A percentile compares a stretch with the other conserved stretches of the same genome.
These are phyloP conservation scores for Acanthopleura granulata DNA, from an alignment of 2,888 invertebrate genomes.

Conservation along the genomic window DNA sequence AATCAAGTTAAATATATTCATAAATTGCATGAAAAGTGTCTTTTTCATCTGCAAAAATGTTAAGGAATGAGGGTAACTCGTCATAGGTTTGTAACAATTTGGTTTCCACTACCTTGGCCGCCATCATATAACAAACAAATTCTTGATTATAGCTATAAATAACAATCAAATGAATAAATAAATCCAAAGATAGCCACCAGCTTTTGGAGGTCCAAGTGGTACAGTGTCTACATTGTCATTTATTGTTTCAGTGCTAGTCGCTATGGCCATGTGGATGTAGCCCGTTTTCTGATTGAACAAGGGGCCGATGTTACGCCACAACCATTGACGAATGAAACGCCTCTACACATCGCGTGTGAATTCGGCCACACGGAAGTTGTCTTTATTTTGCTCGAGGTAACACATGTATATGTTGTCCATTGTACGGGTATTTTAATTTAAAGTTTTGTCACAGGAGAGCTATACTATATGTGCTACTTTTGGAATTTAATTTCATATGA, in stretches of 20 bases:
- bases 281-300: constrained; percentile 38
- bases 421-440: too few species aligned
- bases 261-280: constrained; percentile 39
- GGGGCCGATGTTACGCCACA: constrained; percentile 36
- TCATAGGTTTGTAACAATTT: too few species aligned
- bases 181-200: not conserved
- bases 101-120: not conserved
- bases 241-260: constrained; percentile 18
- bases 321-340: constrained; percentile 35
- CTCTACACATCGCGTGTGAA: constrained; percentile 84
- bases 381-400: constrained; percentile 78
- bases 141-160: not conserved
- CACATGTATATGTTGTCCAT: not conserved
- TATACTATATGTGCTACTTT: too few species aligned
- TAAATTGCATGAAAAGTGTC: too few species aligned
- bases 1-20: too few species aligned
- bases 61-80: too few species aligned
- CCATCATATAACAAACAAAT: not conserved
- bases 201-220: too few species aligned
- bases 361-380: constrained; percentile 85
- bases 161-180: not conserved
- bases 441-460: too few species aligned
- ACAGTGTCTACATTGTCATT: too few species aligned
- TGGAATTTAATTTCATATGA: too few species aligned
- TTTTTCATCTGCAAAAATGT: too few species aligned